A percentile compares a stretch with the other conserved stretches of the same genome.
Conservation (phyloP, 2,113 vertebrate species). For the Xenopus laevis region DNA sequence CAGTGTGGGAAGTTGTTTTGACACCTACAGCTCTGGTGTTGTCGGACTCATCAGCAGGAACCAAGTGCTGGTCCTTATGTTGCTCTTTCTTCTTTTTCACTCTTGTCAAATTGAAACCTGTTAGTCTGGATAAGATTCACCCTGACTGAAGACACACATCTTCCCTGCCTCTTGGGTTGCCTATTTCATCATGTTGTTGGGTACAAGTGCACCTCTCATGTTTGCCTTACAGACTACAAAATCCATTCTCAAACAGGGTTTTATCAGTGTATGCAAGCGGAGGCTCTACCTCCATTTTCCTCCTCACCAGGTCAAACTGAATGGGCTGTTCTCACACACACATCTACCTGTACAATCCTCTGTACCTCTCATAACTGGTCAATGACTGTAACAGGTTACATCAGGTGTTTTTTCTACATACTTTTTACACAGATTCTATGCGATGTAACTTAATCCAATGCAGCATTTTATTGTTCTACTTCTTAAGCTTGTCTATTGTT, state of each 20-base stretch:
- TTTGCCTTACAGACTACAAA: conserved; percentile 99
- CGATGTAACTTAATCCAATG: conserved; percentile 97
- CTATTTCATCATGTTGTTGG: conserved; percentile 57
- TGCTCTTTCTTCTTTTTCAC: not conserved
- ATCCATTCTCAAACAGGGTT: conserved; percentile 98
- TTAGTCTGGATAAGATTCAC: not conserved
- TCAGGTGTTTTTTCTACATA: conserved; percentile 99
- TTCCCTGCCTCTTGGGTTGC: not conserved
- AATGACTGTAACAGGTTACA: conserved; percentile 99
- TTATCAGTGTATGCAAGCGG: conserved; percentile 96
- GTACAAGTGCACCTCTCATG: conserved; percentile 91
- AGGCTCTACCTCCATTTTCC: conserved; percentile 68
- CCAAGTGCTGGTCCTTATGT: too few species aligned
- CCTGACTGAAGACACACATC: conserved; percentile 3
- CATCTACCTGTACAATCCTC: conserved; percentile 99
- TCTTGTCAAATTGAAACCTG: not conserved
- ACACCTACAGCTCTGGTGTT: not conserved
- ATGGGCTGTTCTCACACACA: conserved; percentile 96
- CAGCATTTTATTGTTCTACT: conserved; percentile 96
- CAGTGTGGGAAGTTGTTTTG: not conserved
- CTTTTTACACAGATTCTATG: conserved; percentile 99
- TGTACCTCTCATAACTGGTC: conserved; percentile 99
- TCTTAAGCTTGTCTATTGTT: conserved; percentile 86
- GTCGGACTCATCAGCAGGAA: too few species aligned
- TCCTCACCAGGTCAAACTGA: conserved; percentile 86